Conservation (phyloP, 2,113 vertebrate species). For the Neoarius graeffei region DNA sequence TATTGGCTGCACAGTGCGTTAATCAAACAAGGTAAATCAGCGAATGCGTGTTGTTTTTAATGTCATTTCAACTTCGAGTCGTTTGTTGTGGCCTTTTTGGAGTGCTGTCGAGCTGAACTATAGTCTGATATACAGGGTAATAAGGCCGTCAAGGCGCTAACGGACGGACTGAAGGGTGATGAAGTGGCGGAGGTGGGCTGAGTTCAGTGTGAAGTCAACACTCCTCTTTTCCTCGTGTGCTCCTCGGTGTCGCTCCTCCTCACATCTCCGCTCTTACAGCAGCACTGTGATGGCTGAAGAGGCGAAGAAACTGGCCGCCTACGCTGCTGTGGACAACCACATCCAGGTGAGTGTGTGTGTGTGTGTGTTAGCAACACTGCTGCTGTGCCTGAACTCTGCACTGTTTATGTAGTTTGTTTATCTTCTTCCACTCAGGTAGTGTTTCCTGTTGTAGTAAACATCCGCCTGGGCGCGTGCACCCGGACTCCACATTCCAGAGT, state of each 20-base stretch:
- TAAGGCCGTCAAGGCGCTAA: not conserved
- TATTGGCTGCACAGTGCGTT: slow-evolving; percentile 5
- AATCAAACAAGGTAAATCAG: not conserved
- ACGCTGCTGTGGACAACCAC: slow-evolving; percentile 73
- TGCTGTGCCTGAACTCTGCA: not conserved
- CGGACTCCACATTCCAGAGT: too few species aligned
- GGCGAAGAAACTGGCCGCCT: slow-evolving; percentile 74
- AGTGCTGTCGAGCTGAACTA: not conserved
- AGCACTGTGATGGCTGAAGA: slow-evolving; percentile 71
- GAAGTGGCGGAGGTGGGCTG: slow-evolving; percentile 57
- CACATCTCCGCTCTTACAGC: not conserved
- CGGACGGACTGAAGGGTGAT: slow-evolving; percentile 42
- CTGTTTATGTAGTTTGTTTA: too few species aligned
- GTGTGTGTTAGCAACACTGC: not conserved
- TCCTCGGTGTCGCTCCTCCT: slow-evolving; percentile 5
- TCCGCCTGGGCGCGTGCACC: too few species aligned
- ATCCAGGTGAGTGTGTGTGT: slow-evolving; percentile 63
- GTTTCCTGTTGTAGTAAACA: too few species aligned
- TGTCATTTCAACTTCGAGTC: not conserved
- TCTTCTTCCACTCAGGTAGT: too few species aligned
- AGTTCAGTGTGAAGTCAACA: slow-evolving; percentile 25
- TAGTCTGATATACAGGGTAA: not conserved
- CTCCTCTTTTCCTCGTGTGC: not conserved
- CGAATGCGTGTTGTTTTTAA: not conserved
- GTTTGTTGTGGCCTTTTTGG: too few species aligned